Percentiles rank a stretch among this genome's conserved stretches.
These are phyloP conservation scores for Coregonus suidteri DNA, from an alignment of 2,797 vertebrate genomes.

Conservation along the genomic window DNA sequence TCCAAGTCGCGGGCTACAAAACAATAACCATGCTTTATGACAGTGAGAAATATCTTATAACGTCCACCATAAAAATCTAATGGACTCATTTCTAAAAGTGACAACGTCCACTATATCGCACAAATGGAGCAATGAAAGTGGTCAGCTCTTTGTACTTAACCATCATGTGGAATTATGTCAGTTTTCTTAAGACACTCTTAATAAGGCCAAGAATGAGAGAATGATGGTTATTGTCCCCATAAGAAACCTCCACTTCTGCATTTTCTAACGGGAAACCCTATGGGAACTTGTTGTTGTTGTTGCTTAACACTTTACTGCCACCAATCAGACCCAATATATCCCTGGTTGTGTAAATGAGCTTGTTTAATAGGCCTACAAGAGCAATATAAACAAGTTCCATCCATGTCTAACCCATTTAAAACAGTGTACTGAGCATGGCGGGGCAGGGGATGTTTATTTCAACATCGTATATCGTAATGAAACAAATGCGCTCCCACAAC, in stretches of 20 bases:
- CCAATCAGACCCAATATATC: constrained; percentile 37
- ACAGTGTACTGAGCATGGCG: constrained; percentile 20
- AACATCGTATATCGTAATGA: constrained; percentile 2
- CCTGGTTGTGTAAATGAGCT: constrained; percentile 21
- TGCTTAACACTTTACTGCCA: constrained; percentile 14
- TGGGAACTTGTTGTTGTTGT: constrained; percentile 13
- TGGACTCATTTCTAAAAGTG: constrained; percentile 12
- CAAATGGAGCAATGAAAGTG: constrained; percentile 45
- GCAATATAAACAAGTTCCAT: constrained; percentile 24
- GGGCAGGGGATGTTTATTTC: constrained; percentile 34
- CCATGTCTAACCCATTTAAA: constrained; percentile 13
- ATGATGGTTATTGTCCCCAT: constrained; percentile 2
- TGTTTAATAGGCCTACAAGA: constrained; percentile 12
- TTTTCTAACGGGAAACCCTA: constrained; percentile 14
- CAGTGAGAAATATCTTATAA: constrained; percentile 27
- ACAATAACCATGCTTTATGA: constrained; percentile 32
- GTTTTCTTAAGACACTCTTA: constrained; percentile 51
- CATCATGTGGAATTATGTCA: constrained; percentile 33
- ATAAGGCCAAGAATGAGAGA: constrained; percentile 23
- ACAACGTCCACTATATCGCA: constrained; percentile 38
- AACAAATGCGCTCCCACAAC: constrained; percentile 18
- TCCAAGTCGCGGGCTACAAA: constrained; percentile 15
- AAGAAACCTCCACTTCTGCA: neutral
- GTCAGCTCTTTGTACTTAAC: constrained; percentile 32
- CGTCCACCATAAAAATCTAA: constrained; percentile 28